phyloP scores from a whole-genome alignment of 2,113 vertebrate genomes.

The Cettia cetti region DNA sequence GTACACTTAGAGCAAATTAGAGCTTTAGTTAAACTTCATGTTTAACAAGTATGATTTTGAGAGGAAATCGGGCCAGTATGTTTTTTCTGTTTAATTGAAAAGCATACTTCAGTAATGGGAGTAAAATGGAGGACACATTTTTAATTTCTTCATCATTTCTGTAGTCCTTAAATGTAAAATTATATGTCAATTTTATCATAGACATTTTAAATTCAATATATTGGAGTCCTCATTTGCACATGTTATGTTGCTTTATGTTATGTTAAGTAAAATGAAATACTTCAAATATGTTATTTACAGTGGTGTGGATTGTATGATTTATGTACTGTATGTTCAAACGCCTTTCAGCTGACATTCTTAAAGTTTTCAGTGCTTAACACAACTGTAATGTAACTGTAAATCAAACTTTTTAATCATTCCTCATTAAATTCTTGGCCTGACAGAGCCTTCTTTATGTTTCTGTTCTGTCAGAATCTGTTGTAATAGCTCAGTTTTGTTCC shows the following conservation, averaged over 20 bases:
- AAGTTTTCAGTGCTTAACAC: constrained; percentile 72
- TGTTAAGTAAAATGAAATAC: constrained; percentile 69
- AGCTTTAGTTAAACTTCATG: constrained; percentile 28
- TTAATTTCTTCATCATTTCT: constrained; percentile 27
- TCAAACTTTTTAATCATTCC: constrained; percentile 76
- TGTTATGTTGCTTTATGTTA: constrained; percentile 66
- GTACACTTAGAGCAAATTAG: constrained; percentile 24
- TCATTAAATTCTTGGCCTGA: constrained; percentile 65
- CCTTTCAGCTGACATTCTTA: constrained; percentile 69
- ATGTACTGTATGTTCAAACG: constrained; percentile 72
- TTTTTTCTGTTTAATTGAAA: constrained; percentile 10
- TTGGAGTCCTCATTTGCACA: constrained; percentile 56
- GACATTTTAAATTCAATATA: constrained; percentile 65
- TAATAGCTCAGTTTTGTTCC: constrained; percentile 63
- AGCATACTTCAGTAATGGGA: neutral
- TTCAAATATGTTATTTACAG: constrained; percentile 67
- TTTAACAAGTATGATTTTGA: neutral
- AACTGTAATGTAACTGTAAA: constrained; percentile 71
- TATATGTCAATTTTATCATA: constrained; percentile 60
- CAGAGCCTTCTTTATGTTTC: constrained; percentile 67
- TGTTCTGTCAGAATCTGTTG: constrained; percentile 69
- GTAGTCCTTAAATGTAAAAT: constrained; percentile 52
- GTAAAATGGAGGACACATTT: neutral
- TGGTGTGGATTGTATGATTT: constrained; percentile 71
- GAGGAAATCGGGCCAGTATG: neutral